Percentiles rank a stretch among this genome's conserved stretches.
Conservation (phyloP, 2,888 invertebrate genomes). For the Campopleginae sp. region DNA sequence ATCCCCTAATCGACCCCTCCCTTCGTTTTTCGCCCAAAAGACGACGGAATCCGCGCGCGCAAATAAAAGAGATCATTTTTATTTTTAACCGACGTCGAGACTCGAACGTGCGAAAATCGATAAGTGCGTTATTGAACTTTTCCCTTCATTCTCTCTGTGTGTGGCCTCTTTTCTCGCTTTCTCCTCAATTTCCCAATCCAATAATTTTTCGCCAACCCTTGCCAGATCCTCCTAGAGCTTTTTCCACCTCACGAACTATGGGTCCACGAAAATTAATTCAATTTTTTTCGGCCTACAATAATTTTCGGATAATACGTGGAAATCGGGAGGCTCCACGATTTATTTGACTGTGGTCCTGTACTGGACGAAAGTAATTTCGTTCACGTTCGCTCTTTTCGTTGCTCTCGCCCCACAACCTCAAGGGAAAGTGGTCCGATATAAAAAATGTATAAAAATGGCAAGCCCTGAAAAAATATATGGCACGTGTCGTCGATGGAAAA, state of each 20-base stretch:
- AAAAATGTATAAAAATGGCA: background rate
- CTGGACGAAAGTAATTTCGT: conserved; percentile 36
- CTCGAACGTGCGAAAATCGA: conserved; percentile 4
- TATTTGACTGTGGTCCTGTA: background rate
- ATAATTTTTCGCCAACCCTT: background rate
- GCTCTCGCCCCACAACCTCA: background rate
- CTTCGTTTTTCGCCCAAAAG: conserved; percentile 6
- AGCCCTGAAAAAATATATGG: background rate
- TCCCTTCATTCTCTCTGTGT: conserved; percentile 1
- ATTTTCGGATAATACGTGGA: background rate
- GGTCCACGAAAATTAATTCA: background rate
- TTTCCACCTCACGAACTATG: background rate
- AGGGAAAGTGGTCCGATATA: background rate
- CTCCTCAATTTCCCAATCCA: background rate
- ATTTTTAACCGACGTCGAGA: conserved; percentile 32
- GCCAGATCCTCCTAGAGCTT: background rate
- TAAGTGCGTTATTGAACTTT: conserved; percentile 1
- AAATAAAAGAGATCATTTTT: conserved; percentile 45
- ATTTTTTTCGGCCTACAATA: background rate
- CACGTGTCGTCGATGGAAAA: conserved; percentile 21
- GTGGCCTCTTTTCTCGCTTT: background rate
- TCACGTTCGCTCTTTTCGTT: conserved; percentile 16
- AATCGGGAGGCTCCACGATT: background rate
- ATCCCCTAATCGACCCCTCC: conserved; percentile 43
- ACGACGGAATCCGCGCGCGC: conserved; percentile 16